phyloP scores from a whole-genome alignment of 2,797 vertebrate species.

The Sciaenops ocellatus region DNA sequence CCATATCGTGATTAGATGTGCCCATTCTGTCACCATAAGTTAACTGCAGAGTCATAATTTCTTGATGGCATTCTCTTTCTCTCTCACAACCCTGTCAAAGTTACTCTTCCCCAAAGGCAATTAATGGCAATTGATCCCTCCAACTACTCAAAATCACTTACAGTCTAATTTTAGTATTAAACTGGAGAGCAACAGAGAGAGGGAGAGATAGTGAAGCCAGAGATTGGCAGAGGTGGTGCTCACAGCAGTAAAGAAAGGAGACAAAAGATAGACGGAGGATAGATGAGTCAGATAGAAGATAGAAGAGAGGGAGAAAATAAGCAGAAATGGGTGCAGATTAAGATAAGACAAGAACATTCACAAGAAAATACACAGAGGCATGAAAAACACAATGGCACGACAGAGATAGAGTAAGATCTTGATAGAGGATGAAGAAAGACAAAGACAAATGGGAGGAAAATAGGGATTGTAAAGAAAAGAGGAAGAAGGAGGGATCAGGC shows the following conservation, averaged over 20 bases:
- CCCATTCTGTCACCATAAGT: constrained; percentile 73
- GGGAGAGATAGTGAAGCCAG: not conserved
- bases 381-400: constrained; percentile 23
- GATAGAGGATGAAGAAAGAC: constrained; percentile 42
- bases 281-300: constrained; percentile 31
- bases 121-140: constrained; percentile 64
- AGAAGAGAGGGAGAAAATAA: constrained; percentile 29
- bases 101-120: constrained; percentile 57
- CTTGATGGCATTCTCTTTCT: constrained; percentile 45
- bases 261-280: constrained; percentile 26
- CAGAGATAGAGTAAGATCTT: constrained; percentile 26
- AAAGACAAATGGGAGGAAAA: constrained; percentile 49
- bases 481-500: constrained; percentile 31
- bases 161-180: constrained; percentile 56
- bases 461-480: constrained; percentile 40
- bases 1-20: constrained; percentile 65
- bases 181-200: constrained; percentile 35
- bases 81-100: constrained; percentile 62
- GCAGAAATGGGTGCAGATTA: constrained; percentile 43
- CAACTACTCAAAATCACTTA: constrained; percentile 55
- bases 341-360: constrained; percentile 51
- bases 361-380: constrained; percentile 40
- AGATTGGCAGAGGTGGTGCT: constrained; percentile 43
- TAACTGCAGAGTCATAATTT: constrained; percentile 53
- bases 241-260: constrained; percentile 12